A percentile compares a stretch with the other conserved stretches of the same genome.
Evolutionary conservation across 2,113 vertebrate genomes (phyloP).

Genomic region (Vombatus ursinus): DNA sequence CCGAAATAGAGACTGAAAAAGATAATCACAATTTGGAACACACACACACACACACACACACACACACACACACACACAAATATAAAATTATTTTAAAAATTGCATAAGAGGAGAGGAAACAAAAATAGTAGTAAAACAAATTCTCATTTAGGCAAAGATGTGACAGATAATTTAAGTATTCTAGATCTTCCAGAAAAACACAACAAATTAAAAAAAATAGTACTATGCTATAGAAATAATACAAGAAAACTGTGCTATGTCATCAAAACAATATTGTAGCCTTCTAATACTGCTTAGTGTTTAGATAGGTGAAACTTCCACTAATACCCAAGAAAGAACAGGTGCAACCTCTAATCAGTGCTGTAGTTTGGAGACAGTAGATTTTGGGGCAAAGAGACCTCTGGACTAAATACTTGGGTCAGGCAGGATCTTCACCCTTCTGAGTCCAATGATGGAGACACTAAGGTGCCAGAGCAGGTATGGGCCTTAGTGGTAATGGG

Average conservation of each 20-base stretch:
- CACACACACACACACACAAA: no score
- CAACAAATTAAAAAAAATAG: no score
- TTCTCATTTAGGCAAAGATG: neutral
- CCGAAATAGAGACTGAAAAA: neutral
- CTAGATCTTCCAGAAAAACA: neutral
- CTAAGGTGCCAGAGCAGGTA: neutral
- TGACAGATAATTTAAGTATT: neutral
- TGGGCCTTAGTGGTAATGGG: neutral
- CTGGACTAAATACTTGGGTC: neutral
- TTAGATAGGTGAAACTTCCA: neutral
- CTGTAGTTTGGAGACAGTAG: neutral
- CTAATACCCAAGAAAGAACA: neutral
- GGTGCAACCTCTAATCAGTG: neutral
- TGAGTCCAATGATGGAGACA: neutral
- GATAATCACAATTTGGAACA: neutral
- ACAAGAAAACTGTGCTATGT: neutral
- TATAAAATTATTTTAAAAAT: neutral
- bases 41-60: neutral
- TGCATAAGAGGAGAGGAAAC: neutral
- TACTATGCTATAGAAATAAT: neutral
- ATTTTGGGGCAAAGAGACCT: neutral
- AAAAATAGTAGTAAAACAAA: neutral
- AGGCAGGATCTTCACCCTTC: neutral
- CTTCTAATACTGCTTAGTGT: neutral
- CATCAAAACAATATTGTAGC: neutral